A percentile compares a stretch with the other conserved stretches of the same genome.
Conservation (phyloP, 2,888 invertebrate genomes). For the Eilema caniola region DNA sequence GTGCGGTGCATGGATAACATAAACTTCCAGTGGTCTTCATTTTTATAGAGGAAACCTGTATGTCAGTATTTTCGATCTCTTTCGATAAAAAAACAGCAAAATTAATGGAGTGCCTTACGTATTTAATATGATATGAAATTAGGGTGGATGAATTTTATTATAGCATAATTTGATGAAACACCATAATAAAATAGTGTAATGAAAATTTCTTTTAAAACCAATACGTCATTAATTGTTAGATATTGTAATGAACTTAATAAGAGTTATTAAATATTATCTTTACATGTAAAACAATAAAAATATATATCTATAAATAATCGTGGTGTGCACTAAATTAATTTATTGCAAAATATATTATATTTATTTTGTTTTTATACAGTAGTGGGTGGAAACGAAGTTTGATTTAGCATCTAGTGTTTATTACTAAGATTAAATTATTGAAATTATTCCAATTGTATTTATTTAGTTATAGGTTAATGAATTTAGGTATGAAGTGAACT, state of each 20-base stretch:
- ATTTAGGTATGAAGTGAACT: slow-evolving; percentile 41
- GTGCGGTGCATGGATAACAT: slow-evolving; percentile 67
- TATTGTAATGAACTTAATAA: slow-evolving; percentile 75
- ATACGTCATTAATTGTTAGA: slow-evolving; percentile 76
- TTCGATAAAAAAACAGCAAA: slow-evolving; percentile 83
- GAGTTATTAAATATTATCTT: slow-evolving; percentile 69
- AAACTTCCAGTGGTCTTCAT: slow-evolving; percentile 84
- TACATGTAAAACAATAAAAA: slow-evolving; percentile 58
- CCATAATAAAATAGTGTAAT: slow-evolving; percentile 83
- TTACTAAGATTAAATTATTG: slow-evolving; percentile 38
- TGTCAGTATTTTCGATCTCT: slow-evolving; percentile 76
- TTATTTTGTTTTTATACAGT: slow-evolving; percentile 52
- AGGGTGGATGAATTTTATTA: slow-evolving; percentile 85
- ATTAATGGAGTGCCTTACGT: slow-evolving; percentile 87
- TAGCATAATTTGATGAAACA: slow-evolving; percentile 86
- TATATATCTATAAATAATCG: slow-evolving; percentile 55
- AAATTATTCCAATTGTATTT: slow-evolving; percentile 46
- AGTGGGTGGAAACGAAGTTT: slow-evolving; percentile 42
- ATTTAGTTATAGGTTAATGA: slow-evolving; percentile 43
- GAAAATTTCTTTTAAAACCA: slow-evolving; percentile 75
- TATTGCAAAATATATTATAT: slow-evolving; percentile 48
- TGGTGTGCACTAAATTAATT: slow-evolving; percentile 67
- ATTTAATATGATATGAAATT: slow-evolving; percentile 85
- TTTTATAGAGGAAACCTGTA: slow-evolving; percentile 68
- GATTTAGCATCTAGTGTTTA: slow-evolving; percentile 43